These are phyloP conservation scores for Drosophila subquinaria DNA, from an alignment of 2,888 invertebrate genomes.

Conservation along the genomic window DNA sequence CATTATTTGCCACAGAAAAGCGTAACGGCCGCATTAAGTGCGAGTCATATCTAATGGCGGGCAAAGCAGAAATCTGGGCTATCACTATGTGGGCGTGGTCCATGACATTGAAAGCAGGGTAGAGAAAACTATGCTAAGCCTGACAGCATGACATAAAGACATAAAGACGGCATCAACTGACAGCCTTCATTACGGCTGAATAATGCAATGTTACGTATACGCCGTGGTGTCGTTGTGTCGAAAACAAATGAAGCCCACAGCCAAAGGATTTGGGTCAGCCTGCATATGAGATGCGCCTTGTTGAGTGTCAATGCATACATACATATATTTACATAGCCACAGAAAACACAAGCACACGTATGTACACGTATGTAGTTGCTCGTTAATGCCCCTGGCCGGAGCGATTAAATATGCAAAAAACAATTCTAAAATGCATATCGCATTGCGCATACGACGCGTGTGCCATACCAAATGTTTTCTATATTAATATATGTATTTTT, in stretches of 20 bases:
- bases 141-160: constrained; percentile 55
- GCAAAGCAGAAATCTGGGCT: constrained; percentile 3
- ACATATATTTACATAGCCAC: constrained; percentile 7
- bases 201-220: constrained; percentile 69
- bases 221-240: constrained; percentile 60
- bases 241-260: constrained; percentile 74
- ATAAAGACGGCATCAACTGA: constrained; percentile 38
- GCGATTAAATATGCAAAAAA: constrained; percentile 64
- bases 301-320: constrained; percentile 36
- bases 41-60: constrained; percentile 29
- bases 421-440: constrained; percentile 59
- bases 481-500: constrained; percentile 59
- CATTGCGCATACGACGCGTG: constrained; percentile 65
- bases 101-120: constrained; percentile 72
- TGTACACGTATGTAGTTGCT: constrained; percentile 42
- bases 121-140: constrained; percentile 71
- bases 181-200: constrained; percentile 75
- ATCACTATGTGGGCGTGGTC: constrained; percentile 57
- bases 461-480: constrained; percentile 48
- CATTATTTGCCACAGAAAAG: constrained; percentile 56
- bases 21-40: constrained; percentile 64
- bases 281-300: constrained; percentile 70
- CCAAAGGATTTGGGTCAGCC: constrained; percentile 75
- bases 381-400: constrained; percentile 59
- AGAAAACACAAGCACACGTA: constrained; percentile 11